Evolutionary conservation across 35 echinoderm and acorn worm species (phyloP).

Genomic region (Anneissia japonica): DNA sequence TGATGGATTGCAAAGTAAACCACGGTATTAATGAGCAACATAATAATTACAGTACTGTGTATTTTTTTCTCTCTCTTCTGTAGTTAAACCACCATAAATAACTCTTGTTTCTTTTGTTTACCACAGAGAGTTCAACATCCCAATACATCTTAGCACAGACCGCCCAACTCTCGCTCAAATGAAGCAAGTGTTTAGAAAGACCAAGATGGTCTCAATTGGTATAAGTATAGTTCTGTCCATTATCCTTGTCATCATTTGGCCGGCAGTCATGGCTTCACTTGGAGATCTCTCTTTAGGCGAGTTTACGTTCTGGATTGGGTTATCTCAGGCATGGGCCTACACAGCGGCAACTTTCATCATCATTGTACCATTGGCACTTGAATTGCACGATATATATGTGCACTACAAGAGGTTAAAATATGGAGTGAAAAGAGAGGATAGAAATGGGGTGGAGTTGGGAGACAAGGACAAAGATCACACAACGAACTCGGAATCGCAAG

Average conservation of each 20-base stretch:
- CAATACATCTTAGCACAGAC: slow-evolving; percentile 70
- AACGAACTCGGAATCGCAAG: not conserved
- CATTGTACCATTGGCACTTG: slow-evolving; percentile 57
- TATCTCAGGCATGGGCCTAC: slow-evolving; percentile 66
- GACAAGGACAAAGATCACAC: too few relatives aligned
- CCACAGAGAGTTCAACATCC: slow-evolving; percentile 80
- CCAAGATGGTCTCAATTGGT: slow-evolving; percentile 35
- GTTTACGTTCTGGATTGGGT: slow-evolving; percentile 69
- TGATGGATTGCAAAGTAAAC: not conserved
- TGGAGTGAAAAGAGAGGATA: not conserved
- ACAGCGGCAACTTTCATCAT: slow-evolving; percentile 78
- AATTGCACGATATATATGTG: slow-evolving; percentile 41
- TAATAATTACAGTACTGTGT: too few relatives aligned
- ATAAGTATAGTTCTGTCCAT: slow-evolving; percentile 38
- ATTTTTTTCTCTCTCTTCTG: too few relatives aligned
- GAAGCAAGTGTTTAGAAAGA: slow-evolving; percentile 50
- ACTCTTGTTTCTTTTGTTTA: slow-evolving; percentile 12
- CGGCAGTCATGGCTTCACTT: slow-evolving; percentile 45
- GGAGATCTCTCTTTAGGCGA: slow-evolving; percentile 33
- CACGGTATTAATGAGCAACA: too few relatives aligned
- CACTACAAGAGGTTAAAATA: not conserved
- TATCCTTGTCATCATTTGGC: slow-evolving; percentile 61
- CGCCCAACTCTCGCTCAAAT: slow-evolving; percentile 67
- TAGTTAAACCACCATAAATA: too few relatives aligned
- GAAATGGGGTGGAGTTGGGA: not conserved